Evolutionary conservation across 2,113 vertebrate genomes (phyloP).

Genomic region (Mandrillus leucophaeus): DNA sequence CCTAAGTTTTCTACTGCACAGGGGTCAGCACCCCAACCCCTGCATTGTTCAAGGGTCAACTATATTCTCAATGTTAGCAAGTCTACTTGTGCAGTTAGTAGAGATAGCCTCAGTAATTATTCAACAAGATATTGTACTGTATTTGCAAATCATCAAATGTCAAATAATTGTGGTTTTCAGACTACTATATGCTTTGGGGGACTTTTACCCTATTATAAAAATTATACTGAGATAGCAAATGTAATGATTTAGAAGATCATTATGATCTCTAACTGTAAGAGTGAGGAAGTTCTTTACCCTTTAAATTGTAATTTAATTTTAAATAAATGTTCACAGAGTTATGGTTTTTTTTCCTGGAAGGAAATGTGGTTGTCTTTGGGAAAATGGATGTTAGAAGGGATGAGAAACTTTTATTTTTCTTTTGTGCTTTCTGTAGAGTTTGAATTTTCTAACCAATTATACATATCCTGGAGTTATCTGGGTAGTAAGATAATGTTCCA

Average conservation of each 20-base stretch:
- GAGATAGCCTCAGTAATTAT: not conserved
- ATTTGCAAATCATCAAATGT: not conserved
- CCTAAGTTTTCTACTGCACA: not conserved
- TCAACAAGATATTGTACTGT: not conserved
- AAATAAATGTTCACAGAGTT: not conserved
- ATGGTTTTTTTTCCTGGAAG: not conserved
- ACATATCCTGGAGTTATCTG: not conserved
- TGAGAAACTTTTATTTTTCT: not conserved
- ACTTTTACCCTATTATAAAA: not conserved
- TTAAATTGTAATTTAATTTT: not conserved
- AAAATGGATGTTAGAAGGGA: not conserved
- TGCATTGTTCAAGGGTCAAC: not conserved
- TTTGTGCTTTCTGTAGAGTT: constrained; percentile 18
- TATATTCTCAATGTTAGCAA: not conserved
- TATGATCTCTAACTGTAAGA: not conserved
- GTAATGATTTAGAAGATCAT: not conserved
- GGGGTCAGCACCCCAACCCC: not conserved
- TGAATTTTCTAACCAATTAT: not conserved
- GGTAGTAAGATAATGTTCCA: not conserved
- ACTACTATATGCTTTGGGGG: not conserved
- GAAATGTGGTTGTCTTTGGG: not conserved
- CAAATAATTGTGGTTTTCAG: not conserved
- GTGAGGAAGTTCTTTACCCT: not conserved
- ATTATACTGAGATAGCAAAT: not conserved
- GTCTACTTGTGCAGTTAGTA: not conserved